phyloP scores from a whole-genome alignment of 2,888 invertebrate species.

The Phortica okadai region DNA sequence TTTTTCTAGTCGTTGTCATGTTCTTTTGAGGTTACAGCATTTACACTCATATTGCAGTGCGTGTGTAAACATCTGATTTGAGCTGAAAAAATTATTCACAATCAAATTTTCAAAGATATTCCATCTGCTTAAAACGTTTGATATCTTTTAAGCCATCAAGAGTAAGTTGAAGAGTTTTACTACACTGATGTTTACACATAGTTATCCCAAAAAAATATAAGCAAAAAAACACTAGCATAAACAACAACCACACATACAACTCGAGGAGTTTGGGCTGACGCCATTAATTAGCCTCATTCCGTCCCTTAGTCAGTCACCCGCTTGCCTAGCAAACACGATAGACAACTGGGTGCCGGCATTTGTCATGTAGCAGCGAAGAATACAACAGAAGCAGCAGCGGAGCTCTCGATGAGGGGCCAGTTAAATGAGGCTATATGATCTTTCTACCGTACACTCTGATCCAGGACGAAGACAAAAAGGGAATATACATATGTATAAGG shows the following conservation, averaged over 20 bases:
- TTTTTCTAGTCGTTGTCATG: neutral
- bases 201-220: neutral
- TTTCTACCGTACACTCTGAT: neutral
- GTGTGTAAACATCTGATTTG: slow-evolving; percentile 4
- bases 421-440: neutral
- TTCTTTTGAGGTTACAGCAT: neutral
- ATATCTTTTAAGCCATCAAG: no score
- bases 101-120: neutral
- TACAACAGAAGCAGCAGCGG: neutral
- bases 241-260: neutral
- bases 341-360: slow-evolving; percentile 68
- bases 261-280: slow-evolving; percentile 47
- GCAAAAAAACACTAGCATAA: neutral
- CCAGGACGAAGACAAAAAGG: neutral
- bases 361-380: slow-evolving; percentile 48
- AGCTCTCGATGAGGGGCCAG: neutral
- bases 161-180: no score
- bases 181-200: neutral
- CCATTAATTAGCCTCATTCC: slow-evolving; percentile 63
- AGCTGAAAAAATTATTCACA: neutral
- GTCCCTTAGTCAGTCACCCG: slow-evolving; percentile 30
- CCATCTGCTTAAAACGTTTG: neutral
- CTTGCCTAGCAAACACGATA: slow-evolving; percentile 50
- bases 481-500: neutral
- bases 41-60: neutral